Evolutionary conservation across 2,888 invertebrate genomes (phyloP), one percentile per base, ranked within the genome.

Genomic region (Drosophila paramelanica): DNA sequence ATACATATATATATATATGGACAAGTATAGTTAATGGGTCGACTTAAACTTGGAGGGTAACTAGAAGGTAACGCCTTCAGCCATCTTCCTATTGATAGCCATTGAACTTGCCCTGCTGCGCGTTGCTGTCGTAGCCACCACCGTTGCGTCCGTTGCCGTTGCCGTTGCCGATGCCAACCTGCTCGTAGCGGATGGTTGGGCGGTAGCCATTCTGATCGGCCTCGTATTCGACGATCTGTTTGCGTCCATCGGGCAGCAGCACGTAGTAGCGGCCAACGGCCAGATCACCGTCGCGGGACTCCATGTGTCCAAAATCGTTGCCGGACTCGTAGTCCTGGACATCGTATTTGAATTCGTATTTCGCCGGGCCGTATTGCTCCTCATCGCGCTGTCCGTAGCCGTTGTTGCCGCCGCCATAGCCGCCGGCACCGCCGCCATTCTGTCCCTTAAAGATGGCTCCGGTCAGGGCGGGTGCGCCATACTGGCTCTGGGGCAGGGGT

Each of bases 221-320:
- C 85, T 95, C 95, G 91, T 95, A 96, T 77, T 94, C 94, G 0
- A 95, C 95, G 42, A 95, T 95, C 93, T 95, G 95, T 89, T 94
- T 95, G 84, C 95, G 94, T 49, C 95, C 95, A 91, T 95, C 95
- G 73, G 95, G 95, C 58, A 95, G 91, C 4, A 95, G 91, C 1
- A 95, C 95, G 79, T 95, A 95, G 92, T 95, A 95, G 33, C 93
- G 91, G 1, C 95, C 95, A 50, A 94, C 93, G 10, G 95, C 94
- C 43, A 93, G 92, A 78, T 95, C 94, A 4, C 95, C 95, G 84
- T 94, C 93, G 36, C 95, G 93, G 6, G 94, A 92, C 89, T 95
- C 95, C 83, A 94, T 93, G 89, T 95, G 95, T 0, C 95, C 95
- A 75, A 95, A 95, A 84, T 95, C 94, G 73, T 94, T 94, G 67